phyloP scores from a whole-genome alignment of 2,888 invertebrate genomes.

The Stenodema calcarata region DNA sequence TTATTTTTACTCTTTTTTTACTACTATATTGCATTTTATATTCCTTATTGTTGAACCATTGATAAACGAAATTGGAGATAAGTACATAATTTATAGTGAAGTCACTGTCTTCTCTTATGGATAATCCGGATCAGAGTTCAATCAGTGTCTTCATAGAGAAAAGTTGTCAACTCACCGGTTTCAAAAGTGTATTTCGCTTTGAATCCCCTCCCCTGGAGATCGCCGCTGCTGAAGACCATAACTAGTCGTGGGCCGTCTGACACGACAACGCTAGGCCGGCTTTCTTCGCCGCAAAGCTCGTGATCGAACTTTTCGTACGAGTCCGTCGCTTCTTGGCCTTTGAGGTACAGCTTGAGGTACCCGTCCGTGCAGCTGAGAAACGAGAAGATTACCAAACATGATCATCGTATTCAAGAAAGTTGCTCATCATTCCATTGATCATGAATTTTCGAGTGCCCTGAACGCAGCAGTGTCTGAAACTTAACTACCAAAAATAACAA shows the following conservation, averaged over 20 bases:
- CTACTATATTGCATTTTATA: no score
- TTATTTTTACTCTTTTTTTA: no score
- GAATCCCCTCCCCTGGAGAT: constrained; percentile 87
- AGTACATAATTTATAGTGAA: no score
- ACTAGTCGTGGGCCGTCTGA: constrained; percentile 92
- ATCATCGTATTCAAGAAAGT: neutral
- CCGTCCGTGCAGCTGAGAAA: constrained; percentile 80
- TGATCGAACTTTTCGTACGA: constrained; percentile 93
- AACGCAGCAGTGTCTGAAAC: no score
- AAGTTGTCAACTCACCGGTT: constrained; percentile 70
- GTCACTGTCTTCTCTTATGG: no score
- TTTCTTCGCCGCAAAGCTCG: constrained; percentile 84
- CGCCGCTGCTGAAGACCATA: constrained; percentile 94
- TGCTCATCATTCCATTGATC: no score
- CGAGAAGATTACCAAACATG: neutral
- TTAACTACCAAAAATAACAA: neutral
- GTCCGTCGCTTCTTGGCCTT: constrained; percentile 90
- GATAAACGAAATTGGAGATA: no score
- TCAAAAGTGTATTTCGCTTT: constrained; percentile 86
- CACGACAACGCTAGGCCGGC: constrained; percentile 68
- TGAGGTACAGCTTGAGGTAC: constrained; percentile 87
- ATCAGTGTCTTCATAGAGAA: no score
- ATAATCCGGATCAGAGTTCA: no score
- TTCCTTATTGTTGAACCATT: no score
- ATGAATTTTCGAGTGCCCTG: no score